These are phyloP conservation scores for Fulmarus glacialis DNA, from an alignment of 2,113 vertebrate genomes.

Conservation along the genomic window DNA sequence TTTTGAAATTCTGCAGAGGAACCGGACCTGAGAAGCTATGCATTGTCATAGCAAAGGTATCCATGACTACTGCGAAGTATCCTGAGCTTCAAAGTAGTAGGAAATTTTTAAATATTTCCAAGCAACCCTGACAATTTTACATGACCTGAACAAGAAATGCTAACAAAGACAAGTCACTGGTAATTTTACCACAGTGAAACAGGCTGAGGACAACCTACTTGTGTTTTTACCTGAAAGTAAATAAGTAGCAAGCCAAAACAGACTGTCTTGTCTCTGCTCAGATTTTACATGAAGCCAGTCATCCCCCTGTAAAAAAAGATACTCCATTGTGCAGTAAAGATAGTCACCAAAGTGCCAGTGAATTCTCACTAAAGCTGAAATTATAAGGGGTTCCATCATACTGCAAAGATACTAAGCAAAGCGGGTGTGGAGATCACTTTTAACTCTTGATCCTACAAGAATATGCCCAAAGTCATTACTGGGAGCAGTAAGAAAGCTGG, in stretches of 20 bases:
- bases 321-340: neutral
- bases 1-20: neutral
- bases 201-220: neutral
- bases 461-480: neutral
- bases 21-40: neutral
- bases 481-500: neutral
- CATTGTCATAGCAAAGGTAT: neutral
- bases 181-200: neutral
- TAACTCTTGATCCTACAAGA: neutral
- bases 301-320: neutral
- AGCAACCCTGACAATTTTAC: neutral
- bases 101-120: neutral
- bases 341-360: neutral
- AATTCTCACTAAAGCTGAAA: neutral
- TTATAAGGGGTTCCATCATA: neutral
- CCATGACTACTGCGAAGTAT: neutral
- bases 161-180: neutral
- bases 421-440: neutral
- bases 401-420: neutral
- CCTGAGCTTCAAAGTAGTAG: neutral
- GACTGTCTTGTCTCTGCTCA: neutral
- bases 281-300: neutral
- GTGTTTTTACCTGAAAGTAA: neutral
- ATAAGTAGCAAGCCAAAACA: neutral
- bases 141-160: neutral